Evolutionary conservation across 2,888 invertebrate genomes (phyloP), one percentile per base, ranked within the genome.

Genomic region (Tachina fera): DNA sequence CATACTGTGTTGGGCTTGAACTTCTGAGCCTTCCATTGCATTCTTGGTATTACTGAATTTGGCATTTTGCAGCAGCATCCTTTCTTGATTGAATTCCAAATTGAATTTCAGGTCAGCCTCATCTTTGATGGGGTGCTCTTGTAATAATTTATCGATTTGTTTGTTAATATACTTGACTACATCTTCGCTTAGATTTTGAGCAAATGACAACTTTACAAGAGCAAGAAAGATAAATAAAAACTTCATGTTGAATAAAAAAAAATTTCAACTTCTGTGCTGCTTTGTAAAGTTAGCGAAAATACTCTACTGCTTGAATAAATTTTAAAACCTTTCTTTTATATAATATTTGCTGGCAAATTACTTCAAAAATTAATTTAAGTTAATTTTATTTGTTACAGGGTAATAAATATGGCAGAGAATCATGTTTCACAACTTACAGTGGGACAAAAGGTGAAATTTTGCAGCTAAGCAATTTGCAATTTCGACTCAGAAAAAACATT

Each of bases 101-200:
- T 72, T 60, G 1, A 71, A 8, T 39, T 49, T 72, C 11, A 60
- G 5, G 11, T 47, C 60, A 39, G 19, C 9, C 22, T 22, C 16
- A 60, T 72, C 60, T 49, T 49, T 72, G 3, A 13, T 0, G 10
- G 72, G 72, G 31, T 72, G 31, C 14, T 60, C 60, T 39, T 72
- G 31, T 11, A 72, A 14, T 39, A 60, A 3, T 43, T 47, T 60
- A 16, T 72, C 72, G 49, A 72, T 47, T 72, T 47, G 58, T 13
- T 49, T 45, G 11, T 72, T 72, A 16, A 72, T 60, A 16, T 60
- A 72, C 16, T 47, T 22, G n/a, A 47, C 60, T 16, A 49, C 72
- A 53, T 72, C 71, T 49, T 16, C n/a, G 9, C 47, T 39, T n/a
- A 47, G 11, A 14, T 60, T 13, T 39, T 72, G 58, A 10, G 14